These are phyloP conservation scores for Drosophila ficusphila DNA, from an alignment of 1,140 invertebrate species.

Conservation along the genomic window DNA sequence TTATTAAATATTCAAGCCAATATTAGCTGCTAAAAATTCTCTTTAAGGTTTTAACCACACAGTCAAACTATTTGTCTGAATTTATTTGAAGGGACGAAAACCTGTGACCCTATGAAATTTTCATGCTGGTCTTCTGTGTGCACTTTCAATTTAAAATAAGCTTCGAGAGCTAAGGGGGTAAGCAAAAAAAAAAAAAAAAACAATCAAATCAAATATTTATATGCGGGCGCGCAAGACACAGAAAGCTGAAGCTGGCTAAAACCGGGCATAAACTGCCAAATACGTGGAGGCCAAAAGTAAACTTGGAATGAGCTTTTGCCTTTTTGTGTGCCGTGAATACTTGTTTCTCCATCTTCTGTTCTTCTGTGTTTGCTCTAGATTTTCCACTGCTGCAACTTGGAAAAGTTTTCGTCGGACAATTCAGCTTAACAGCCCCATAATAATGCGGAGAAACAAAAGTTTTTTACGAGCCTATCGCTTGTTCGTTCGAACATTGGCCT, in stretches of 20 bases:
- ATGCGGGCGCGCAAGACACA: slow-evolving; percentile 59
- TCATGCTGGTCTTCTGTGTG: slow-evolving; percentile 14
- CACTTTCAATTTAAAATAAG: slow-evolving; percentile 46
- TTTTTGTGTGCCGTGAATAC: slow-evolving; percentile 8
- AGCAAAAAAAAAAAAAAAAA: slow-evolving; percentile 32
- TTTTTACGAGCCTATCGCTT: slow-evolving; percentile 54
- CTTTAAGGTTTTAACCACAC: neutral
- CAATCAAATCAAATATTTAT: slow-evolving; percentile 80
- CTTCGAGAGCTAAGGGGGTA: slow-evolving; percentile 11
- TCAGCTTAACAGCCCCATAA: slow-evolving; percentile 43
- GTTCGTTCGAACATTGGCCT: slow-evolving; percentile 34
- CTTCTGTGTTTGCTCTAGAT: slow-evolving; percentile 27
- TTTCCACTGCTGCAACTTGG: slow-evolving; percentile 7
- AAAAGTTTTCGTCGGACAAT: slow-evolving; percentile 34
- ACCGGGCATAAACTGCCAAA: slow-evolving; percentile 28
- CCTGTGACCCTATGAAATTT: neutral
- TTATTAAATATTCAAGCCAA: neutral
- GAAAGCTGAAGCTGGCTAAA: slow-evolving; percentile 43
- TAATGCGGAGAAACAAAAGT: slow-evolving; percentile 34
- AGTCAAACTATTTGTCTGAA: neutral
- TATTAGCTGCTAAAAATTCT: neutral
- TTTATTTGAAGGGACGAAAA: slow-evolving; percentile 1
- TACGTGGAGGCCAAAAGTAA: slow-evolving; percentile 23
- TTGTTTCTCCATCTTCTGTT: slow-evolving; percentile 6
- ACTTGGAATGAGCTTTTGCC: slow-evolving; percentile 32